A percentile compares a stretch with the other conserved stretches of the same genome.
Evolutionary conservation across 1,140 invertebrate genomes (phyloP).

Genomic region (Calephelis virginiensis): DNA sequence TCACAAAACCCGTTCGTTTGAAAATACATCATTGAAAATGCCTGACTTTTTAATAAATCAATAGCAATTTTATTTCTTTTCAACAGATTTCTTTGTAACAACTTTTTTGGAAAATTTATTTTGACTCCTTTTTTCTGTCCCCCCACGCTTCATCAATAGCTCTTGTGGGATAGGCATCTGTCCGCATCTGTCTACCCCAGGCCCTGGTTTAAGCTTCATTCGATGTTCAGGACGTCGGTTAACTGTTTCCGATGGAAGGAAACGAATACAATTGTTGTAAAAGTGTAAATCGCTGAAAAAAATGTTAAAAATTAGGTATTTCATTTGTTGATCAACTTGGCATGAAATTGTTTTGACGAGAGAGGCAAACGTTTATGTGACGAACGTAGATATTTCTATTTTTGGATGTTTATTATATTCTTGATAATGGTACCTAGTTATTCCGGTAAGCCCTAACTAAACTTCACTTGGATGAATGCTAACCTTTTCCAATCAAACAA

Average conservation of each 20-base stretch:
- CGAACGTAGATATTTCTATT: too few relatives aligned
- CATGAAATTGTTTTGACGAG: too few relatives aligned
- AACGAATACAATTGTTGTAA: slow-evolving; percentile 40
- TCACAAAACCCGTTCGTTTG: too few relatives aligned
- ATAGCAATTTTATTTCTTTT: not conserved
- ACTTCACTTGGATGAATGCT: too few relatives aligned
- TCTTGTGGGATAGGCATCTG: slow-evolving; percentile 59
- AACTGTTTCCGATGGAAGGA: slow-evolving; percentile 41
- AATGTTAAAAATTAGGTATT: not conserved
- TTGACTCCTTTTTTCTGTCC: slow-evolving; percentile 24
- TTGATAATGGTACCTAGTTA: too few relatives aligned
- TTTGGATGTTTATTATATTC: too few relatives aligned
- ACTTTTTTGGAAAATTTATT: not conserved
- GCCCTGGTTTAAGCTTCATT: slow-evolving; percentile 46
- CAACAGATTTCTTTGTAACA: not conserved
- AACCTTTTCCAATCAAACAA: too few relatives aligned
- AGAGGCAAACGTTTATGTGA: too few relatives aligned
- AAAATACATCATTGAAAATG: too few relatives aligned
- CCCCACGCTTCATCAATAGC: slow-evolving; percentile 44
- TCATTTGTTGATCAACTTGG: not conserved
- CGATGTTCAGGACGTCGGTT: slow-evolving; percentile 35
- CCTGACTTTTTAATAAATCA: too few relatives aligned
- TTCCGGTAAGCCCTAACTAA: too few relatives aligned
- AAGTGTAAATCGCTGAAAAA: slow-evolving; percentile 54
- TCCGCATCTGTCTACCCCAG: slow-evolving; percentile 47